Conservation (phyloP, 2,113 vertebrate species). For the Thalassoma bifasciatum region DNA sequence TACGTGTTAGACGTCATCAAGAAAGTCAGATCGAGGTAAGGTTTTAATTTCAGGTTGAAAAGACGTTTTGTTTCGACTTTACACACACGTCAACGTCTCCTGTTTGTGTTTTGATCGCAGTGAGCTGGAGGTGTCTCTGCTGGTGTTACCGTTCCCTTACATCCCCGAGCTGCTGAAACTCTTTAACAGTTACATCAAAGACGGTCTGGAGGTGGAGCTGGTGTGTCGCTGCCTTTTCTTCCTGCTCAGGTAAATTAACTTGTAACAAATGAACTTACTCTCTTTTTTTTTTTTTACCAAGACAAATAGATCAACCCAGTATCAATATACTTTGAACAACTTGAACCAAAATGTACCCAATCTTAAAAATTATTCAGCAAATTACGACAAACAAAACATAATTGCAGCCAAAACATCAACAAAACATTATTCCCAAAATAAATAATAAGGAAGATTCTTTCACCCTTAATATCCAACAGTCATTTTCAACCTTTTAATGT, state of each 20-base stretch:
- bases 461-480: too few relatives aligned
- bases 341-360: too few relatives aligned
- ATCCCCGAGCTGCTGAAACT: conserved; percentile 90
- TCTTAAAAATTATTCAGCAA: too few relatives aligned
- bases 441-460: too few relatives aligned
- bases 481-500: too few relatives aligned
- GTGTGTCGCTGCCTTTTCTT: conserved; percentile 96
- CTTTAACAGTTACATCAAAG: conserved; percentile 87
- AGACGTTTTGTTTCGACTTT: not conserved
- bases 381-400: too few relatives aligned
- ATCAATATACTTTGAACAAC: too few relatives aligned
- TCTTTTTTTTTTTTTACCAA: too few relatives aligned
- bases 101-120: conserved; percentile 69
- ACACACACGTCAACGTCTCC: not conserved
- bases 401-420: too few relatives aligned
- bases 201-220: conserved; percentile 89
- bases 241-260: conserved; percentile 87
- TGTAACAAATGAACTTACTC: too few relatives aligned
- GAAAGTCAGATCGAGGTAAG: conserved; percentile 95
- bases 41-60: not conserved
- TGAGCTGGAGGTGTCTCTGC: conserved; percentile 94
- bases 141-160: conserved; percentile 95
- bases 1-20: conserved; percentile 94
- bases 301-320: too few relatives aligned
- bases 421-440: too few relatives aligned